Percentiles rank a stretch among this genome's conserved stretches.
Conservation (phyloP, 2,888 invertebrate species). For the Elmis aenea region DNA sequence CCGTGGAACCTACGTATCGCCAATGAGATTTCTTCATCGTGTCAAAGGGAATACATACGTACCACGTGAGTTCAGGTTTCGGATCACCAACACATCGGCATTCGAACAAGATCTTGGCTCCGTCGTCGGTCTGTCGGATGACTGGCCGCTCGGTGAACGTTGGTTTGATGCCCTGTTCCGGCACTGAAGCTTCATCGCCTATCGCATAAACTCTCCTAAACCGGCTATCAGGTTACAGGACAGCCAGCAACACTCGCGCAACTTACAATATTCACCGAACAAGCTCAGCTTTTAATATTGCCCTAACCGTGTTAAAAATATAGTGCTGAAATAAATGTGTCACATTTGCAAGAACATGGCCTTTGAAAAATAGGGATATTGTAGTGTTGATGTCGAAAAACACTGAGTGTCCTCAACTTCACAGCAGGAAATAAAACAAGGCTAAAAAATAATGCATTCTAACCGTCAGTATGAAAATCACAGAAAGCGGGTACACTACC, state of each 20-base stretch:
- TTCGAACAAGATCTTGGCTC: slow-evolving; percentile 92
- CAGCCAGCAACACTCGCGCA: slow-evolving; percentile 47
- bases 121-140: slow-evolving; percentile 95
- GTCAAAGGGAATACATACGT: slow-evolving; percentile 46
- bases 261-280: slow-evolving; percentile 44
- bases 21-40: slow-evolving; percentile 13
- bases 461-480: slow-evolving; percentile 22
- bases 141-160: slow-evolving; percentile 97
- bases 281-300: slow-evolving; percentile 48
- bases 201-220: slow-evolving; percentile 45
- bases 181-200: slow-evolving; percentile 95
- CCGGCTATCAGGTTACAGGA: slow-evolving; percentile 40
- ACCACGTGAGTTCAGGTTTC: slow-evolving; percentile 90
- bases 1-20: slow-evolving; percentile 68
- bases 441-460: slow-evolving; percentile 32
- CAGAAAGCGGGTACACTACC: slow-evolving; percentile 14
- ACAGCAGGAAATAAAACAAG: slow-evolving; percentile 28
- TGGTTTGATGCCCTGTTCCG: slow-evolving; percentile 91
- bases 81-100: slow-evolving; percentile 97
- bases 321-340: slow-evolving; percentile 30
- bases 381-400: slow-evolving; percentile 31
- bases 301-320: slow-evolving; percentile 38
- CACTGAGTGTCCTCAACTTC: slow-evolving; percentile 26
- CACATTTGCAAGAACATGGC: slow-evolving; percentile 48
- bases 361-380: slow-evolving; percentile 35